phyloP scores from a whole-genome alignment of 2,113 vertebrate species.

The Cinclus mexicanus region DNA sequence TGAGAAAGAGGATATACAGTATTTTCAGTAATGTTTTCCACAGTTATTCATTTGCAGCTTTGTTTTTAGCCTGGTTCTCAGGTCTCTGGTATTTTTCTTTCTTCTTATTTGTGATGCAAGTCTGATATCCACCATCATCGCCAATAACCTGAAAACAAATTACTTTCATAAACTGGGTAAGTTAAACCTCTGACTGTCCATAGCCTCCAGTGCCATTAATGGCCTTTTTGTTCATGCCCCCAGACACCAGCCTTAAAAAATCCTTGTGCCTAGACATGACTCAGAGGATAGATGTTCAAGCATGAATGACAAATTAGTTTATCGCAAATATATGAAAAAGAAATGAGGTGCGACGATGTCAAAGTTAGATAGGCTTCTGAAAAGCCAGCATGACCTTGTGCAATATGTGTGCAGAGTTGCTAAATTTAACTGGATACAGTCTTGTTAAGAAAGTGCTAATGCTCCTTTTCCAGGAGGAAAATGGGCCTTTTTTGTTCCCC shows the following conservation, averaged over 20 bases:
- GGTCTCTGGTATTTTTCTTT: background rate
- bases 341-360: slow-evolving; percentile 51
- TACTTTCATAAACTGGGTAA: slow-evolving; percentile 41
- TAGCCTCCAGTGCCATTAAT: slow-evolving; percentile 54
- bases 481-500: slow-evolving; percentile 56
- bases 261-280: slow-evolving; percentile 64
- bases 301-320: slow-evolving; percentile 66
- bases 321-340: slow-evolving; percentile 53
- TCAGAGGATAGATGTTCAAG: slow-evolving; percentile 67
- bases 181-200: slow-evolving; percentile 39
- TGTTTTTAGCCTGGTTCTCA: background rate
- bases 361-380: slow-evolving; percentile 21
- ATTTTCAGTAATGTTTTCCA: slow-evolving; percentile 26
- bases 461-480: slow-evolving; percentile 46
- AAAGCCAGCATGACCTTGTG: slow-evolving; percentile 41
- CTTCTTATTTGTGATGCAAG: slow-evolving; percentile 17
- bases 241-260: slow-evolving; percentile 37
- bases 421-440: slow-evolving; percentile 39
- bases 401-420: background rate
- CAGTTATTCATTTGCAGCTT: slow-evolving; percentile 11
- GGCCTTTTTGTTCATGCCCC: slow-evolving; percentile 55
- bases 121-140: background rate
- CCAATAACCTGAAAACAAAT: slow-evolving; percentile 58
- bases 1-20: background rate
- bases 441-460: slow-evolving; percentile 64